Evolutionary conservation across 2,113 vertebrate species (phyloP).

Genomic region (Oreotrochilus melanogaster): DNA sequence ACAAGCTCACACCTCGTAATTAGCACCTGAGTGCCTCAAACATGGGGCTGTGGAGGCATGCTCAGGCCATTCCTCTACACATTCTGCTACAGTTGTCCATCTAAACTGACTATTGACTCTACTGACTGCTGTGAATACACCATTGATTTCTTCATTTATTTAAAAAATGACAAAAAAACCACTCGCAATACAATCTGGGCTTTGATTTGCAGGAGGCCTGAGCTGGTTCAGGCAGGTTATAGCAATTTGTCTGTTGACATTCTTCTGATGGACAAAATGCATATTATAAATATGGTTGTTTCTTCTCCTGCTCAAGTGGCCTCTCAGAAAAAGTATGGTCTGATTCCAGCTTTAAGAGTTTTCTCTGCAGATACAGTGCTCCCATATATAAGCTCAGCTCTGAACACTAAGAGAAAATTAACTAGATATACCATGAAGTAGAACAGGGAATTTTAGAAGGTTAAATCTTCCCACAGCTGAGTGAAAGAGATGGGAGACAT

Average conservation of each 20-base stretch:
- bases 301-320: neutral
- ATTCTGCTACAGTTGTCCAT: neutral
- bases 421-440: neutral
- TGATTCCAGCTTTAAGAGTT: neutral
- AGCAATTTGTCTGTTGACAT: constrained; percentile 55
- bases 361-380: neutral
- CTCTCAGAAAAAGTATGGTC: neutral
- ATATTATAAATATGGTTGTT: constrained; percentile 32
- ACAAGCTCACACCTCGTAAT: too few species aligned
- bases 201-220: constrained; percentile 19
- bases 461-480: neutral
- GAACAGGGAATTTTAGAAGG: neutral
- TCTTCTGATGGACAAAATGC: constrained; percentile 46
- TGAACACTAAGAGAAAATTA: neutral
- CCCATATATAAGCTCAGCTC: neutral
- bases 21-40: too few species aligned
- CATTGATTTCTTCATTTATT: constrained; percentile 31
- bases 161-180: constrained; percentile 53
- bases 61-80: too few species aligned
- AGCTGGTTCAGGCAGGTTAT: constrained; percentile 41
- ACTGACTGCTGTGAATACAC: constrained; percentile 21
- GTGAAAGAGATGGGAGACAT: neutral
- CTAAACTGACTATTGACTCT: constrained; percentile 34
- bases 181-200: constrained; percentile 11
- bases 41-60: too few species aligned